A percentile compares a stretch with the other conserved stretches of the same genome.
phyloP scores from a whole-genome alignment of 2,113 vertebrate genomes.

The Junco hyemalis region DNA sequence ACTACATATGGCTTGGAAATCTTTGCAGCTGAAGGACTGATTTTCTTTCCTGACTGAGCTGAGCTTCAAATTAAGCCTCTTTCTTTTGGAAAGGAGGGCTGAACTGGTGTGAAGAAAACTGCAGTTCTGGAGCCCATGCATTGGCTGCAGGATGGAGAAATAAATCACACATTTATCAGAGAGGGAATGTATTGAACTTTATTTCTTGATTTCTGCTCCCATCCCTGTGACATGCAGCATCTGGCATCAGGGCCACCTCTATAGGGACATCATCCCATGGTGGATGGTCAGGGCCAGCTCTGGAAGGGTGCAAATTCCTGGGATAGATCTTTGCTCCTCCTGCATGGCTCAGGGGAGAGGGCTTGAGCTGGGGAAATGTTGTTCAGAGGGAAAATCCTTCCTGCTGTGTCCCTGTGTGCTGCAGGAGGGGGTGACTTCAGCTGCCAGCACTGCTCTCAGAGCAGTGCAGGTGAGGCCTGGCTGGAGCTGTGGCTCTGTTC shows the following conservation, averaged over 20 bases:
- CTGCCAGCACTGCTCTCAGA: not conserved
- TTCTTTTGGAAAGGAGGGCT: not conserved
- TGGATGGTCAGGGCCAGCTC: fast-evolving
- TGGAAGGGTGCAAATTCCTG: not conserved
- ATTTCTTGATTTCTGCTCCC: not conserved
- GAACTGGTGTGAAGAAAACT: not conserved
- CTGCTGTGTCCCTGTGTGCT: not conserved
- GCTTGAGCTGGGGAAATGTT: not conserved
- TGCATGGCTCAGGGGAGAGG: fast-evolving
- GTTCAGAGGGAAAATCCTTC: not conserved
- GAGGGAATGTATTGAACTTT: not conserved
- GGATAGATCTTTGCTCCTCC: not conserved
- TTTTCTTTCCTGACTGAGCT: not conserved
- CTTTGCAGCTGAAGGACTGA: not conserved
- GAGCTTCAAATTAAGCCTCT: not conserved
- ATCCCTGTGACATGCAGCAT: fast-evolving
- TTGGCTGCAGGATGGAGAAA: not conserved
- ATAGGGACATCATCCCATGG: fast-evolving
- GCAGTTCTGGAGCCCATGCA: not conserved
- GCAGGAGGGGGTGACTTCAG: not conserved
- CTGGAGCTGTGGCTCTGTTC: not conserved
- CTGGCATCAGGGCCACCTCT: not conserved
- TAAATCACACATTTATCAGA: fast-evolving
- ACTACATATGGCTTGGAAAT: not conserved
- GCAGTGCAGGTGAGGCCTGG: not conserved